Percentiles rank a stretch among this genome's conserved stretches.
phyloP scores from a whole-genome alignment of 2,797 vertebrate genomes.

The Craterocephalus amniculus region DNA sequence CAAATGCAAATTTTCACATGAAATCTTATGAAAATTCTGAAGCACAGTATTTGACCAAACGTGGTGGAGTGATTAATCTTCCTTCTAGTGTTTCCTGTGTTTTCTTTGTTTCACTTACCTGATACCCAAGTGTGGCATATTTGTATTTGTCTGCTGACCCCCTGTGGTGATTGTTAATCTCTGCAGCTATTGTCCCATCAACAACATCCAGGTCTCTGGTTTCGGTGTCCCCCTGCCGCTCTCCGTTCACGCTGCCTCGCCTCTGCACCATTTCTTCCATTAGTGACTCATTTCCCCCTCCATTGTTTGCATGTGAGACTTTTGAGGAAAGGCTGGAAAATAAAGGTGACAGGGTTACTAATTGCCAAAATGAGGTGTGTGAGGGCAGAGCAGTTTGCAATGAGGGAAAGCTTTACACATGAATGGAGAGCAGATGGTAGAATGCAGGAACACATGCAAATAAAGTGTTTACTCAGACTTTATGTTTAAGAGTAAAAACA shows the following conservation, averaged over 20 bases:
- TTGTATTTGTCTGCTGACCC: conserved; percentile 75
- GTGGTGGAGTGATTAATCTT: background rate
- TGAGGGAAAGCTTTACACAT: background rate
- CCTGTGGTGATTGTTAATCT: conserved; percentile 58
- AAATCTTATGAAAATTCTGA: background rate
- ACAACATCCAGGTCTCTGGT: conserved; percentile 51
- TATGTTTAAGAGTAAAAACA: background rate
- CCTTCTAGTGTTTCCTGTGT: background rate
- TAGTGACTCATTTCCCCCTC: conserved; percentile 50
- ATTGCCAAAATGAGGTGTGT: conserved; percentile 21
- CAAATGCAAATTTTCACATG: background rate
- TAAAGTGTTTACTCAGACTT: conserved; percentile 1
- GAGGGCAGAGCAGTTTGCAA: background rate
- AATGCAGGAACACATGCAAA: background rate
- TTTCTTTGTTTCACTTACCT: conserved; percentile 62
- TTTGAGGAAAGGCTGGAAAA: conserved; percentile 62
- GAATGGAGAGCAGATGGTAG: background rate
- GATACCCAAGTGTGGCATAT: conserved; percentile 66
- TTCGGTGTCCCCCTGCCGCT: conserved; percentile 56
- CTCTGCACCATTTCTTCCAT: conserved; percentile 44
- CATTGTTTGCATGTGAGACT: conserved; percentile 41
- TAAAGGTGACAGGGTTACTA: conserved; percentile 32
- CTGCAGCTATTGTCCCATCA: conserved; percentile 59
- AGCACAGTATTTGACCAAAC: background rate
- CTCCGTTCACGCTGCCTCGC: conserved; percentile 41